Evolutionary conservation across 2,888 invertebrate species (phyloP).

Genomic region (Seira ritae): DNA sequence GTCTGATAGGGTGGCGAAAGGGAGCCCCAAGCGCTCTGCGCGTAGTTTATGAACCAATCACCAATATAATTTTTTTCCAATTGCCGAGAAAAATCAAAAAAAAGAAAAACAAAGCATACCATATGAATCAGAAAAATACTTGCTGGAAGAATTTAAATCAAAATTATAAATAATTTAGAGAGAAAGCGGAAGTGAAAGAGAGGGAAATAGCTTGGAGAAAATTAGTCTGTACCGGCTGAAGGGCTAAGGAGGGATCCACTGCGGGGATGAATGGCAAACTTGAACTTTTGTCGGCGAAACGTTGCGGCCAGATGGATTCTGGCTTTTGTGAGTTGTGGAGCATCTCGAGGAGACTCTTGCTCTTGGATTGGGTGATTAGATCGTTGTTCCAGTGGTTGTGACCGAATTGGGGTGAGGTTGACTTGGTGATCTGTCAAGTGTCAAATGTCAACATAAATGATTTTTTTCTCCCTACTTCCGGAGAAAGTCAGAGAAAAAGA

Average conservation of each 20-base stretch:
- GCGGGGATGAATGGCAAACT: conserved; percentile 69
- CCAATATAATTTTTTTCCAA: too few species aligned
- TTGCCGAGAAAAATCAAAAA: neutral
- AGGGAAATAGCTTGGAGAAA: neutral
- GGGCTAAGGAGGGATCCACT: conserved; percentile 46
- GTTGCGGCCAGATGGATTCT: conserved; percentile 62
- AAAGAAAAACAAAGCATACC: neutral
- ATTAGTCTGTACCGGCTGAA: conserved; percentile 44
- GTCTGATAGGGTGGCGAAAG: conserved; percentile 60
- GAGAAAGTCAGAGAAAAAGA: neutral
- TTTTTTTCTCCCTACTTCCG: neutral
- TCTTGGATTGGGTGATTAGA: conserved; percentile 49
- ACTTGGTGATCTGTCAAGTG: conserved; percentile 53
- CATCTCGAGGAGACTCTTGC: conserved; percentile 66
- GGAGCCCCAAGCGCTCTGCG: conserved; percentile 63
- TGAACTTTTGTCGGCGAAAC: conserved; percentile 63
- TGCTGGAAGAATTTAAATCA: neutral
- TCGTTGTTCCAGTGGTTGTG: conserved; percentile 48
- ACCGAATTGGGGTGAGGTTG: conserved; percentile 52
- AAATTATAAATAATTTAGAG: neutral
- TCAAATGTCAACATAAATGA: neutral
- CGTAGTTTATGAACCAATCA: conserved; percentile 44
- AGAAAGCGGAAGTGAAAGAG: neutral
- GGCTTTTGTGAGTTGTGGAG: conserved; percentile 58
- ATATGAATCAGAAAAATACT: neutral